phyloP scores from a whole-genome alignment of 1,140 invertebrate genomes.

The Pteromalus puparum region DNA sequence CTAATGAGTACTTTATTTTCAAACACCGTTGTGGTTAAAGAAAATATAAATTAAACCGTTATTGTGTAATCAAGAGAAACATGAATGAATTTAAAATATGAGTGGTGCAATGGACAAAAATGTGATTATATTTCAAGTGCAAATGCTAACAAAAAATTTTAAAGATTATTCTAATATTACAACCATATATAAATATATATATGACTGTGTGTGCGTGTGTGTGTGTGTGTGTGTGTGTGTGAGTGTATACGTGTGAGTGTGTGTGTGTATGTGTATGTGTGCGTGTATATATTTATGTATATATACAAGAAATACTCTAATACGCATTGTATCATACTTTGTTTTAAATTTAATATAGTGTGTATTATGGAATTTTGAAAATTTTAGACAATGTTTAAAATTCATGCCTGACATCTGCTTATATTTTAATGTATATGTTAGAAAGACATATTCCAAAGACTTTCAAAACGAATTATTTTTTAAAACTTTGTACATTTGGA shows the following conservation, averaged over 20 bases:
- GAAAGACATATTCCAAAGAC: neutral
- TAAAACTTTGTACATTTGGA: neutral
- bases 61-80: neutral
- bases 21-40: neutral
- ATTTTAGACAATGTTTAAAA: neutral
- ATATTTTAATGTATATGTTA: neutral
- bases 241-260: no score
- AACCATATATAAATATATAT: no score
- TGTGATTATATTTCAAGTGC: conserved; percentile 74
- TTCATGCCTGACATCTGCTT: neutral
- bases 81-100: neutral
- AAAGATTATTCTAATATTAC: conserved; percentile 71
- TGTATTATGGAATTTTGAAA: neutral
- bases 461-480: neutral
- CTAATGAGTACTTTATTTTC: neutral
- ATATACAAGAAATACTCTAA: neutral
- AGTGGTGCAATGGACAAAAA: conserved; percentile 67
- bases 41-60: neutral
- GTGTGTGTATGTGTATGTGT: no score
- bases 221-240: no score
- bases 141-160: conserved; percentile 69
- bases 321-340: neutral
- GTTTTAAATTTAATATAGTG: neutral
- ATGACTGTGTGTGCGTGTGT: no score
- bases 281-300: no score